Evolutionary conservation across 2,797 vertebrate species (phyloP).

Genomic region (Syngnathus rostellatus): DNA sequence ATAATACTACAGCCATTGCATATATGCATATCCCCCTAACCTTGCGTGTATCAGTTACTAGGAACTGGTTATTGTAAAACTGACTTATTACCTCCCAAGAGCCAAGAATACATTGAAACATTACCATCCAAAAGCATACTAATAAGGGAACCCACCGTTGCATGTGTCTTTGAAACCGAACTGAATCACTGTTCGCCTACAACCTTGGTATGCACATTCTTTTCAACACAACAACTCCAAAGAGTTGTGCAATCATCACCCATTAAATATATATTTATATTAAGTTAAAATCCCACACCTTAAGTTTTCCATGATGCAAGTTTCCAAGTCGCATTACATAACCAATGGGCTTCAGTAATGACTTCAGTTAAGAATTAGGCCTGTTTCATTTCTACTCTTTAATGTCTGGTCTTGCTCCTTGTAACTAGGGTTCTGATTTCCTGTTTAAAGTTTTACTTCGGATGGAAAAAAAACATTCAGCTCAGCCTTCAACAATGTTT

Average conservation of each 20-base stretch:
- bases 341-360: background rate
- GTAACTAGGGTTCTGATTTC: background rate
- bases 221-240: background rate
- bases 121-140: background rate
- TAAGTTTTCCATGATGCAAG: background rate
- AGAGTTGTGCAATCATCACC: background rate
- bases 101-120: background rate
- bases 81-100: background rate
- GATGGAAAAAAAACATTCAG: background rate
- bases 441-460: background rate
- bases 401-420: background rate
- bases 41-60: slow-evolving; percentile 9
- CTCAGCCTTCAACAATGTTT: background rate
- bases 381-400: background rate
- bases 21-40: slow-evolving; percentile 1
- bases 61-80: background rate
- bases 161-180: background rate
- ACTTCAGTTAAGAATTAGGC: background rate
- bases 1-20: slow-evolving; percentile 17
- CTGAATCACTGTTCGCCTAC: background rate
- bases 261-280: background rate
- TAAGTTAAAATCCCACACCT: background rate
- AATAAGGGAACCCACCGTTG: background rate
- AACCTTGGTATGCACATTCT: background rate
- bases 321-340: background rate